phyloP scores from a whole-genome alignment of 2,113 vertebrate genomes.

The Passer domesticus region DNA sequence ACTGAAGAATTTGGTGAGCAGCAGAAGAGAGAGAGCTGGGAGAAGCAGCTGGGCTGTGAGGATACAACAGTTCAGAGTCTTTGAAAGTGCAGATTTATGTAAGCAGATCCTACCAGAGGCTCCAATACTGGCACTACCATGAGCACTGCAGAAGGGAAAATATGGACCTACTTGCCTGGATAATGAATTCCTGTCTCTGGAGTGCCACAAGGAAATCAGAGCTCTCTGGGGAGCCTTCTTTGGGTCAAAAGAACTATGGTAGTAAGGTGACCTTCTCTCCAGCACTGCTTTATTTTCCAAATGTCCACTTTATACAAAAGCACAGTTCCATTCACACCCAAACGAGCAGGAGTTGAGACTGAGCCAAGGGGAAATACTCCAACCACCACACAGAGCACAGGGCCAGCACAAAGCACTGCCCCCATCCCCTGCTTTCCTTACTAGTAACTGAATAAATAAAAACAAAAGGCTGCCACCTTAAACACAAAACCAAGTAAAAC shows the following conservation, averaged over 20 bases:
- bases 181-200: not conserved
- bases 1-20: not conserved
- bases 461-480: not conserved
- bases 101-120: not conserved
- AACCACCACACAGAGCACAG: fast-evolving
- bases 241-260: not conserved
- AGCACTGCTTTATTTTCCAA: not conserved
- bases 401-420: not conserved
- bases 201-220: not conserved
- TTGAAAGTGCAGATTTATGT: not conserved
- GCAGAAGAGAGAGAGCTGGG: not conserved
- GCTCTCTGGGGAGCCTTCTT: not conserved
- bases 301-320: not conserved
- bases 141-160: not conserved
- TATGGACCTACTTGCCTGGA: not conserved
- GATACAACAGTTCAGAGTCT: not conserved
- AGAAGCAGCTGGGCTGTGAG: not conserved
- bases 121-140: not conserved
- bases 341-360: not conserved
- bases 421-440: no score
- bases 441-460: not conserved
- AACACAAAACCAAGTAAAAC: not conserved
- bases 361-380: not conserved
- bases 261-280: not conserved
- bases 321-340: not conserved